Conservation (phyloP, 2,113 vertebrate species). For the Grammomys dolichurus region DNA sequence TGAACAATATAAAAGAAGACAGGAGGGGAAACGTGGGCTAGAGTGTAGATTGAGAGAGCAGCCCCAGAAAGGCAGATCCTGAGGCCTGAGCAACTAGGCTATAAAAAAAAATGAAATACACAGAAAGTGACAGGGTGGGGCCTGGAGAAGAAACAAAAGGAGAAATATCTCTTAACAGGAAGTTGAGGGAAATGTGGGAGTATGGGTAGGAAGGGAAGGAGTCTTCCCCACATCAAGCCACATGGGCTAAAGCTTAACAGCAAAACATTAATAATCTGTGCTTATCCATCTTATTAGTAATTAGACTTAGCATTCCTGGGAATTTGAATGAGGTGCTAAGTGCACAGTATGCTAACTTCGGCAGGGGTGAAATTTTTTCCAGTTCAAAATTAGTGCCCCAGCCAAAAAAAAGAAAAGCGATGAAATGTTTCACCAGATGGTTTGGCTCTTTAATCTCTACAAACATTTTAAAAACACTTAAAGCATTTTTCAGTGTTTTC, state of each 20-base stretch:
- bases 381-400: slow-evolving; percentile 63
- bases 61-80: background rate
- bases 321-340: slow-evolving; percentile 72
- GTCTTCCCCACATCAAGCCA: background rate
- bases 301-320: slow-evolving; percentile 46
- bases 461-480: slow-evolving; percentile 74
- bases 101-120: background rate
- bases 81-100: background rate
- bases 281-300: slow-evolving; percentile 57
- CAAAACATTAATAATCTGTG: slow-evolving; percentile 45
- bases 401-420: slow-evolving; percentile 50
- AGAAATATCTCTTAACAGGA: slow-evolving; percentile 36
- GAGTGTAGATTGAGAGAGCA: background rate
- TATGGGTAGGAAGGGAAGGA: background rate
- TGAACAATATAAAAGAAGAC: background rate
- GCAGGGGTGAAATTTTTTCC: slow-evolving; percentile 62
- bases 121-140: no score
- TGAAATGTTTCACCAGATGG: slow-evolving; percentile 72
- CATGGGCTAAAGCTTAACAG: slow-evolving; percentile 22
- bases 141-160: background rate
- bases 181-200: background rate
- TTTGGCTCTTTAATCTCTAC: slow-evolving; percentile 75
- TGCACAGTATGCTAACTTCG: slow-evolving; percentile 68
- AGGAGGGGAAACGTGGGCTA: background rate
- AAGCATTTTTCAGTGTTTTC: slow-evolving; percentile 71